Base-by-base conservation (phyloP, 2,888 invertebrate genomes). In the Heliconius cydno region DNA sequence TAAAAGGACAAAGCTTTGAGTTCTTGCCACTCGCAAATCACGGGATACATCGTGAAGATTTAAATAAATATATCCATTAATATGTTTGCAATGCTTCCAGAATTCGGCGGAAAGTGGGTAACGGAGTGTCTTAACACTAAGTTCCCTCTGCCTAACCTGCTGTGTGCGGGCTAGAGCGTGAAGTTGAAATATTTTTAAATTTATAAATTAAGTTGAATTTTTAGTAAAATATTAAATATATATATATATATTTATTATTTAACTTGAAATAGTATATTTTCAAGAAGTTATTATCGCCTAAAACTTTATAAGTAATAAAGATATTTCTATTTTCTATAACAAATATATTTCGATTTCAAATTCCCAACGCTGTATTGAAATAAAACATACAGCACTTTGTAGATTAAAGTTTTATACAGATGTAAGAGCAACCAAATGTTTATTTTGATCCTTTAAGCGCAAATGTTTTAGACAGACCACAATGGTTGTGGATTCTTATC, bases 361-460 rank as follows among this genome's bases (percentile, higher is more conserved):
- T 52, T 52, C 22, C 52, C 52, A 30, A 30, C 28, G 30, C 22
- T 5, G 52, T 72, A 72, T 72, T 72, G 71, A 72, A 72, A 52
- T 52, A 52, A 72, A 72, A 30, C 71, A 72, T 41, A 41, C 70
- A 41, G 28, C 71, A 72, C 71, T 72, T 72, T 72, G 71, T 52
- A 72, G 71, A 72, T 72, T 72, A 72, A 52, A 72, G 71, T 72
- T 30, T 25, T 52, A 72, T 30, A 72, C 30, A 72, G 28, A 19
- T 71, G 71, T 52, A 71, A 28, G 22, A 71, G 34, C 22, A 71
- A 71, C 22, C 28, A 22, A 34, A 15, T 67, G 28, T 67, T 67
- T 67, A 67, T 34, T 65, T 65, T 28, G 30, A 7, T 30, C 34
- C 12, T 67, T 67, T 12, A 34, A n/a, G 67, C 34, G 12, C 19